Evolutionary conservation across 1,140 invertebrate genomes (phyloP).

Genomic region (Bombus consobrinus): DNA sequence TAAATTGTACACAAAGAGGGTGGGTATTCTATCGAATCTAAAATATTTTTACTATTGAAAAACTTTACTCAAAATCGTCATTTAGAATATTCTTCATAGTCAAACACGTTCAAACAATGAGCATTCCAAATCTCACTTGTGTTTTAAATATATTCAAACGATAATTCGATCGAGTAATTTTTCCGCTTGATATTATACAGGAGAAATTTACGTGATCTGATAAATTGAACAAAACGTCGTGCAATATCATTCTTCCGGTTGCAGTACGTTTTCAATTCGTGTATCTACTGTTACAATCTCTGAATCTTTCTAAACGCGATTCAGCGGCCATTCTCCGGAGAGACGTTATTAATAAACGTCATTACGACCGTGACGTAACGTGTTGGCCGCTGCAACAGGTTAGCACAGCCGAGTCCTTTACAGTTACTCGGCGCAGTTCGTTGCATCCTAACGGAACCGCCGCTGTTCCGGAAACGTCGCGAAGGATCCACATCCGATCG

Average conservation of each 20-base stretch:
- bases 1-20: no score
- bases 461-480: constrained; percentile 55
- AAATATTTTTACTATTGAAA: neutral
- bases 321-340: neutral
- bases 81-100: neutral
- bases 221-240: no score
- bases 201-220: no score
- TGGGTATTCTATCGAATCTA: neutral
- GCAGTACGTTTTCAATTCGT: no score
- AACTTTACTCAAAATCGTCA: fast-evolving
- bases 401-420: constrained; percentile 62
- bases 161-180: no score
- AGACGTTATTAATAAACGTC: constrained; percentile 22
- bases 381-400: constrained; percentile 53
- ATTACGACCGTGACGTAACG: constrained; percentile 24
- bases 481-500: constrained; percentile 58
- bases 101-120: no score
- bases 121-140: fast-evolving
- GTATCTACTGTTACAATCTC: no score
- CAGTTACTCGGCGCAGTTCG: constrained; percentile 66
- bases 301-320: neutral
- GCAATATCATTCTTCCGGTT: no score
- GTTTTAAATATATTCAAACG: no score
- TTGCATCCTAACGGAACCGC: constrained; percentile 66
- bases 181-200: no score